A percentile compares a stretch with the other conserved stretches of the same genome.
Evolutionary conservation across 2,113 vertebrate genomes (phyloP).

Genomic region (Muntiacus reevesi): DNA sequence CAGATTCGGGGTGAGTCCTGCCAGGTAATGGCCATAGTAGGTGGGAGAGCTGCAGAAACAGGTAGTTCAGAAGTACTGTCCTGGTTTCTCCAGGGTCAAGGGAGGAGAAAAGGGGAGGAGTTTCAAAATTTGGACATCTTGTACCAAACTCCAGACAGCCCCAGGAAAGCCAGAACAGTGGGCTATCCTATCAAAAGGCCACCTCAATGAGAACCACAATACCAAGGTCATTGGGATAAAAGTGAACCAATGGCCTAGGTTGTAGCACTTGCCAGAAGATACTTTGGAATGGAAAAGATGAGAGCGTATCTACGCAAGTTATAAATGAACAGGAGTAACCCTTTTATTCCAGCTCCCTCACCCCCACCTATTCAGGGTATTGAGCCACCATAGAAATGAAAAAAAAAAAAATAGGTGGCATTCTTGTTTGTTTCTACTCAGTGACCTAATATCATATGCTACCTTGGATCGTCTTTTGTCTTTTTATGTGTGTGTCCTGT

Average conservation of each 20-base stretch:
- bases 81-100: background rate
- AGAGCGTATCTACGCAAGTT: background rate
- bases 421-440: constrained; percentile 19
- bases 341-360: background rate
- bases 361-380: constrained; percentile 51
- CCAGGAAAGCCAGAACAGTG: background rate
- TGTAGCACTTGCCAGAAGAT: background rate
- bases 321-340: background rate
- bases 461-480: constrained; percentile 28
- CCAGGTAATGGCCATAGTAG: background rate
- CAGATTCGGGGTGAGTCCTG: background rate
- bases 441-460: constrained; percentile 45
- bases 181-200: background rate
- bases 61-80: background rate
- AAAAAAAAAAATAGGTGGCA: background rate
- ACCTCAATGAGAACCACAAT: background rate
- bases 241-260: background rate
- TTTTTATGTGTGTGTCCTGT: constrained; percentile 30
- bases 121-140: background rate
- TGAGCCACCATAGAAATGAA: constrained; percentile 10
- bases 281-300: background rate
- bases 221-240: background rate
- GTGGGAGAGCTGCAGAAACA: background rate
- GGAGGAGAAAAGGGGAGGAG: background rate
- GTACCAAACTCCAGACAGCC: background rate